A percentile compares a stretch with the other conserved stretches of the same genome.
Conservation (phyloP, 2,113 vertebrate genomes). For the Corythoichthys intestinalis region DNA sequence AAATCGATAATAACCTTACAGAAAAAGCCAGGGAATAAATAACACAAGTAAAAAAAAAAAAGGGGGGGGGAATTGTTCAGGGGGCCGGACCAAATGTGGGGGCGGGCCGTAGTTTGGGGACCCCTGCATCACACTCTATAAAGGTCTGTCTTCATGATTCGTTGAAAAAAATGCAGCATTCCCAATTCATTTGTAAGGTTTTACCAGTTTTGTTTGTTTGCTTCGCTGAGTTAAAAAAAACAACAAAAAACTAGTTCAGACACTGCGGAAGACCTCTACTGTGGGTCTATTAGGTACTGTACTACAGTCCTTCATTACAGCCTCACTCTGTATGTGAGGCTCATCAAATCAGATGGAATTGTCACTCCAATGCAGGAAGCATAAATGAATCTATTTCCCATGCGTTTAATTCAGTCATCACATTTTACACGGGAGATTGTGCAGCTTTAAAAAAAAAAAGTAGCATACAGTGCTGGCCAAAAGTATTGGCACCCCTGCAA, state of each 20-base stretch:
- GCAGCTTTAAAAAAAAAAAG: conserved; percentile 11
- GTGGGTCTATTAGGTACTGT: conserved; percentile 19
- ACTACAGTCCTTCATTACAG: conserved; percentile 56
- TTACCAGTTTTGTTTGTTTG: neutral
- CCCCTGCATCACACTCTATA: no score
- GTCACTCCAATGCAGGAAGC: neutral
- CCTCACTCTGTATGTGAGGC: conserved; percentile 40
- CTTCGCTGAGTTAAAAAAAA: neutral
- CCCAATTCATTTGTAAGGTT: neutral
- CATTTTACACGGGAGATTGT: conserved; percentile 14
- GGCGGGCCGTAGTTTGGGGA: no score
- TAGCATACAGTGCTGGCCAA: no score
- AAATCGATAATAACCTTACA: no score
- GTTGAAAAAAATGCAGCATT: no score
- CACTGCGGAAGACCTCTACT: conserved; percentile 20
- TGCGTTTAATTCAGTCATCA: conserved; percentile 5
- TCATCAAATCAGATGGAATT: neutral
- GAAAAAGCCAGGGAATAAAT: no score
- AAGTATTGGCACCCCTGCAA: no score
- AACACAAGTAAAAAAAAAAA: no score
- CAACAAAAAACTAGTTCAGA: neutral
- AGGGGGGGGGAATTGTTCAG: no score
- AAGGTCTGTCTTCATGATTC: no score
- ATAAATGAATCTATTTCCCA: neutral
- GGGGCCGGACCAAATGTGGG: no score